Conservation (phyloP, 1,140 invertebrate genomes). For the Diprion similis region DNA sequence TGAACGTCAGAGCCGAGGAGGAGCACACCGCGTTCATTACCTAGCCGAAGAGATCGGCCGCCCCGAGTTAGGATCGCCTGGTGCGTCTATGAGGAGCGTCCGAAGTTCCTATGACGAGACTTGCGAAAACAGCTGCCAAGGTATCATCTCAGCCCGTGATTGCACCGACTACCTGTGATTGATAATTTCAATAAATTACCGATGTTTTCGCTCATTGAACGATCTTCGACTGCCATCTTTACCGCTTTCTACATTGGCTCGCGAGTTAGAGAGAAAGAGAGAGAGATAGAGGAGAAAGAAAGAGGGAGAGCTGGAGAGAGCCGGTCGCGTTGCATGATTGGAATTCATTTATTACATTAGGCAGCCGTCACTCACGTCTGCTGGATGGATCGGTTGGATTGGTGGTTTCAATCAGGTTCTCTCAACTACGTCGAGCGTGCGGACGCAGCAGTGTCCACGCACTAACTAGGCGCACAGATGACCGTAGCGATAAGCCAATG, state of each 20-base stretch:
- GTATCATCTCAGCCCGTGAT: too few relatives aligned
- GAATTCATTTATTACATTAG: slow-evolving; percentile 53
- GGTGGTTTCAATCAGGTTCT: slow-evolving; percentile 39
- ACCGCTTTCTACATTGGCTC: slow-evolving; percentile 38
- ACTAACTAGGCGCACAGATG: neutral
- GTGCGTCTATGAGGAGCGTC: too few relatives aligned
- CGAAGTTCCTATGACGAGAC: too few relatives aligned
- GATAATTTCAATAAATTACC: neutral
- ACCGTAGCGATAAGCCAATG: neutral
- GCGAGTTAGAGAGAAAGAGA: slow-evolving; percentile 16
- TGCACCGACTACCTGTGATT: neutral
- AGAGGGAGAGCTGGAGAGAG: neutral
- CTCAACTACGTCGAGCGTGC: neutral
- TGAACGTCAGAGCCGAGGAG: neutral
- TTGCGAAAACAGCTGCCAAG: neutral
- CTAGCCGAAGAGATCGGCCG: too few relatives aligned
- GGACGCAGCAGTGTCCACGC: neutral
- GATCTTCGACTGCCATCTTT: too few relatives aligned
- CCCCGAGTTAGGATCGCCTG: too few relatives aligned
- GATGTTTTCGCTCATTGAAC: neutral
- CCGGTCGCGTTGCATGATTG: slow-evolving; percentile 35
- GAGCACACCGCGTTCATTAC: too few relatives aligned
- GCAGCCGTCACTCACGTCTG: slow-evolving; percentile 38
- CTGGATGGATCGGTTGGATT: slow-evolving; percentile 29
- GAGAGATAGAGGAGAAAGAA: neutral